Evolutionary conservation across 2,113 vertebrate genomes (phyloP), one percentile per base, ranked within the genome.

Genomic region (Myrmecobius fasciatus): DNA sequence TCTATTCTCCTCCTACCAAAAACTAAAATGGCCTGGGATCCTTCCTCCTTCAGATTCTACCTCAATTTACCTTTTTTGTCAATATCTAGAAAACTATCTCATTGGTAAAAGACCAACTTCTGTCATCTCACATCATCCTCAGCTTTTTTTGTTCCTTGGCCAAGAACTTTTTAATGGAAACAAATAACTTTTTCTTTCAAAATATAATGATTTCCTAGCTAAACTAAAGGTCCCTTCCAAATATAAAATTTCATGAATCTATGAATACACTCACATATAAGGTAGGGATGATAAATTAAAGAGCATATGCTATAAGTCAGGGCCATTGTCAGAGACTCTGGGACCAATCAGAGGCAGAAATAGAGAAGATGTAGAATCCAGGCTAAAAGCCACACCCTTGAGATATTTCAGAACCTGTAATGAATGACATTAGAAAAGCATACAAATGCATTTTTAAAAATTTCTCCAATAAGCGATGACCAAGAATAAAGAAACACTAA

Each of bases 1-100:
- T 83, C 36, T n/a, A 43, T 83, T 83, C 7, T 22, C n/a, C 67
- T 83, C 36, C 60, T 36, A 22, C 94, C 75, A 93, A 88, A 75
- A 96, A 89, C 26, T 89, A 20, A 93, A 97, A 95, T 9, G 91
- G 5, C 8, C 52, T 31, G 36, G 2, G 17, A 54, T 75, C 67
- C 36, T 75, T 75, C 36, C 36, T n/a, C 67, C 36, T 83, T 83
- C 20, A 83, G n/a, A 43, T 43, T 83, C 67, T 83, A 43, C 20
- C 20, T 17, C n/a, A 24, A 83, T 83, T 83, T 83, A 83, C 67
- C 14, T 24, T 83, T 83, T 83, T 83, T 28, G 20, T 43, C 20
- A 20, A 8, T 22, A n/a, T n/a, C 60, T 36, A n/a, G 31, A 75
- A 75, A 75, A 22, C 67, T 22, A 75, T 75, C 17, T 75, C 14